Conservation (phyloP, 2,888 invertebrate species). For the Pardosa pseudoannulata region DNA sequence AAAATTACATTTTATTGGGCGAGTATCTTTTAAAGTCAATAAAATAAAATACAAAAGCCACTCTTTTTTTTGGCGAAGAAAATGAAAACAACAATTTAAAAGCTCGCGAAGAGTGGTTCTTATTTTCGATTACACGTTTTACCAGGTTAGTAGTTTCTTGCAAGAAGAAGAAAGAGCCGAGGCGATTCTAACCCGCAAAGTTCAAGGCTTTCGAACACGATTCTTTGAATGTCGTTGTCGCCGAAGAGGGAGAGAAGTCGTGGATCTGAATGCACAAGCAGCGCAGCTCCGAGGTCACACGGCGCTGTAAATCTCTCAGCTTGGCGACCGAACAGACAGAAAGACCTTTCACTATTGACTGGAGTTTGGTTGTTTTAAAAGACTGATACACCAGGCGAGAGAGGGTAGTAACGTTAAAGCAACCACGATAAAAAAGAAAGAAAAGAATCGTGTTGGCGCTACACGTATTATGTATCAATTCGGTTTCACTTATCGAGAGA, state of each 20-base stretch:
- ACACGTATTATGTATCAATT: too few relatives aligned
- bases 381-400: neutral
- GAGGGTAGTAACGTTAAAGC: too few relatives aligned
- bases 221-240: conserved; percentile 52
- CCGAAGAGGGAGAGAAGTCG: conserved; percentile 10
- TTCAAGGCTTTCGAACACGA: conserved; percentile 56
- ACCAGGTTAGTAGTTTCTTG: conserved; percentile 47
- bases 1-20: conserved; percentile 3
- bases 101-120: neutral
- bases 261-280: conserved; percentile 63
- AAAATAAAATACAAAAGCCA: neutral
- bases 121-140: conserved; percentile 32
- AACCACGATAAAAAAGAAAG: too few relatives aligned
- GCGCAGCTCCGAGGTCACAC: conserved; percentile 17
- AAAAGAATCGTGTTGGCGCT: too few relatives aligned
- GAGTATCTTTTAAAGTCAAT: neutral
- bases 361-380: neutral
- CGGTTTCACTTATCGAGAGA: too few relatives aligned
- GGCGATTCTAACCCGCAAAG: conserved; percentile 57
- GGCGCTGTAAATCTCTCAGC: conserved; percentile 25
- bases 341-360: neutral
- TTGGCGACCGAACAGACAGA: conserved; percentile 30
- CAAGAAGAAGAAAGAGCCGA: conserved; percentile 15
- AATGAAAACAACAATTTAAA: conserved; percentile 2
- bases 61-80: neutral